phyloP scores from a whole-genome alignment of 2,113 vertebrate species.

The Bagarius yarrelli region DNA sequence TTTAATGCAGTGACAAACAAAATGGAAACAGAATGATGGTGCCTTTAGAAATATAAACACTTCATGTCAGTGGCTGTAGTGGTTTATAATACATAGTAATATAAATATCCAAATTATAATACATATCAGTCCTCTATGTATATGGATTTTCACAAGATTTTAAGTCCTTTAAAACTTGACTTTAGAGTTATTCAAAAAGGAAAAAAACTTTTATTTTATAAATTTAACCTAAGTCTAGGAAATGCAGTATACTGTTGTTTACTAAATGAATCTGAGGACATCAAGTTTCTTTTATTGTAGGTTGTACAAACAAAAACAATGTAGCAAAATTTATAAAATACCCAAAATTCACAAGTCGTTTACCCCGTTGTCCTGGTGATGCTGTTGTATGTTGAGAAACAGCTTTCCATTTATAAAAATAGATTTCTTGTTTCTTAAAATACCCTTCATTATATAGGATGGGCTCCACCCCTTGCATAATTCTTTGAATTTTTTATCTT shows the following conservation, averaged over 20 bases:
- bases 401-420: constrained; percentile 73
- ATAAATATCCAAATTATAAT: constrained; percentile 82
- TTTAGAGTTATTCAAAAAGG: constrained; percentile 69
- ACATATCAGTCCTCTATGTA: constrained; percentile 80
- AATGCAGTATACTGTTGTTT: constrained; percentile 67
- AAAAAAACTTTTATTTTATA: constrained; percentile 57
- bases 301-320: constrained; percentile 67
- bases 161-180: constrained; percentile 75
- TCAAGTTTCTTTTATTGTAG: constrained; percentile 51
- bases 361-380: constrained; percentile 42
- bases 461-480: constrained; percentile 67
- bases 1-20: constrained; percentile 73
- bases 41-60: constrained; percentile 79
- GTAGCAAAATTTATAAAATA: constrained; percentile 72
- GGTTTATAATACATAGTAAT: constrained; percentile 73
- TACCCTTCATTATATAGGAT: constrained; percentile 70
- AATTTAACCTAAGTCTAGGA: constrained; percentile 62
- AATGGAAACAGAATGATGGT: constrained; percentile 75
- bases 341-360: constrained; percentile 60
- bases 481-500: constrained; percentile 65
- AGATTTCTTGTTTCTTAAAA: constrained; percentile 76
- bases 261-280: constrained; percentile 63
- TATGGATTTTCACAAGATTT: constrained; percentile 77
- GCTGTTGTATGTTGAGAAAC: constrained; percentile 44
- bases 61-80: constrained; percentile 77